Conservation (phyloP, 1,140 invertebrate genomes). For the Aphaenogaster floridana region DNA sequence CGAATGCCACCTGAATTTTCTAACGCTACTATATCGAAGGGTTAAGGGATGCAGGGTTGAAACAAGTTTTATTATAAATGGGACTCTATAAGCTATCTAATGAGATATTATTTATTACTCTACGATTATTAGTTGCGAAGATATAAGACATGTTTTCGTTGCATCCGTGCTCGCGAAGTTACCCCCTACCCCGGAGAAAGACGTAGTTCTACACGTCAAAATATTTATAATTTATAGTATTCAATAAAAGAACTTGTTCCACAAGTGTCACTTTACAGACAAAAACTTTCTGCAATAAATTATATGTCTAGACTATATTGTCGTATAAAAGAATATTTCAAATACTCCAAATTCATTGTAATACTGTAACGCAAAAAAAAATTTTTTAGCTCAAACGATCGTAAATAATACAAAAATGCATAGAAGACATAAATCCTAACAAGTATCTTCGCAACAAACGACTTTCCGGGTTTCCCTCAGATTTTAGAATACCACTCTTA, state of each 20-base stretch:
- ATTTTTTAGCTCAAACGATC: neutral
- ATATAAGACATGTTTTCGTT: too few species aligned
- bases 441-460: neutral
- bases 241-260: neutral
- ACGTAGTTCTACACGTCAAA: neutral
- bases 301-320: too few species aligned
- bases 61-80: too few species aligned
- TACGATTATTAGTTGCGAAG: too few species aligned
- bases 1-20: too few species aligned
- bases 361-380: neutral
- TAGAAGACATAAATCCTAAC: neutral
- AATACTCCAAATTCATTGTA: neutral
- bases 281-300: neutral
- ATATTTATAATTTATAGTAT: neutral
- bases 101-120: too few species aligned
- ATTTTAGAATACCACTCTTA: neutral
- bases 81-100: too few species aligned
- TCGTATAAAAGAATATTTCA: neutral
- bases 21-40: too few species aligned
- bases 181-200: too few species aligned
- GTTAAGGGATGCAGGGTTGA: too few species aligned
- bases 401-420: neutral
- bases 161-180: too few species aligned
- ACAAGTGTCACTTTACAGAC: neutral
- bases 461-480: neutral